These are phyloP conservation scores for Chrysolophus pictus DNA, from an alignment of 2,797 vertebrate species.

Conservation along the genomic window DNA sequence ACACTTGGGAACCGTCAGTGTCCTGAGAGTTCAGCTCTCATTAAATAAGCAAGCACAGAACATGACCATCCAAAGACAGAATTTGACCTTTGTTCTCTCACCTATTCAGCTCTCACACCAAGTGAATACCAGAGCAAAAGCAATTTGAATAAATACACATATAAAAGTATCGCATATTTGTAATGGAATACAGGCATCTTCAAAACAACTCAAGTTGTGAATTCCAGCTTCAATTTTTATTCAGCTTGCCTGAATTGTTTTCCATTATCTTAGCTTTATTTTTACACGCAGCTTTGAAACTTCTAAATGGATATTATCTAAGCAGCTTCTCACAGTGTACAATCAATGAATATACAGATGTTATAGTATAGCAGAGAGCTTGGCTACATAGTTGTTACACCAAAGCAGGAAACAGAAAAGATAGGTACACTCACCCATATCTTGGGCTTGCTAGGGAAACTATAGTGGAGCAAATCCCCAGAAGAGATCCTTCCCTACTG, in stretches of 20 bases:
- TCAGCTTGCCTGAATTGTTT: not conserved
- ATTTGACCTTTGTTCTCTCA: conserved; percentile 11
- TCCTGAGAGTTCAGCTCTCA: conserved; percentile 9
- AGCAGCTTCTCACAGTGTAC: not conserved
- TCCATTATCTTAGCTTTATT: not conserved
- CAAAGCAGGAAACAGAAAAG: too few species aligned
- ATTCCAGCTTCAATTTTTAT: not conserved
- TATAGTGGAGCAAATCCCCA: too few species aligned
- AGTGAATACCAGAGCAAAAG: not conserved
- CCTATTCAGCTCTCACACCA: not conserved
- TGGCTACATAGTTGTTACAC: too few species aligned
- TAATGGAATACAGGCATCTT: not conserved
- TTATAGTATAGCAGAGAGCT: too few species aligned
- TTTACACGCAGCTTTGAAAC: not conserved
- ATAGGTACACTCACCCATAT: too few species aligned
- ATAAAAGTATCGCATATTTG: not conserved
- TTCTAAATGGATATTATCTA: not conserved
- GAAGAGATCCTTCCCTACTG: too few species aligned
- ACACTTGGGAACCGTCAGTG: not conserved
- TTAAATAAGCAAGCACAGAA: conserved; percentile 3
- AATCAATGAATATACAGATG: too few species aligned
- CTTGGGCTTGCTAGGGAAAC: too few species aligned
- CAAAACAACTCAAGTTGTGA: not conserved
- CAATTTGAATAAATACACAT: conserved; percentile 1
- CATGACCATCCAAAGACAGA: not conserved